Base-by-base conservation (phyloP, 2,888 invertebrate genomes). In the Mechanitis messenoides region DNA sequence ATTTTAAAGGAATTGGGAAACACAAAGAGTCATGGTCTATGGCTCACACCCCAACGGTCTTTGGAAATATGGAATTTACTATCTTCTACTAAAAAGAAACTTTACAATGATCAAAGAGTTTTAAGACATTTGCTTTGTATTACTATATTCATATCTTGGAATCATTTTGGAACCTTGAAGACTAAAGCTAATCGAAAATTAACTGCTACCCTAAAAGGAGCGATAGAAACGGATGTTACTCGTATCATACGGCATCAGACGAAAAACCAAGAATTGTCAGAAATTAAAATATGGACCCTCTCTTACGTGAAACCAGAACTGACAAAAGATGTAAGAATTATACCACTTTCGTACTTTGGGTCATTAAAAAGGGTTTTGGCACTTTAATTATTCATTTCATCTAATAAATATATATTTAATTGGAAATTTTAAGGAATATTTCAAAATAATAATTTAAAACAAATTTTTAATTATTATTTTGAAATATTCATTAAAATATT, bases 61-160 rank as follows among this genome's bases (percentile, higher is more conserved):
- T 62, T 87, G 4, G 86, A 88, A 73, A 83, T 88, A 55, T 87
- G 86, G 86, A 74, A 84, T 47, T 75, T 81, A 45, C 59, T 87
- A 4, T 79, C 79, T 57, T 70, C 66, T 0, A 77, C 75, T 0
- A 79, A 72, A 62, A 78, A 72, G 60, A 80, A 77, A 64, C 66
- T 72, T 0, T 81, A 76, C 60, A 72, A 69, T 0, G 78, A 84
- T 57, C 68, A 71, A n/a, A 69, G 62, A 11, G 69, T 79, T 28
- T 68, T 87, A 20, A 82, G 76, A 71, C 75, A 81, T 66, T 67
- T 83, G 38, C 74, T 89, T 1, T 80, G 79, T 60, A 81, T 87
- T n/a, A 73, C 84, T 12, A 64, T 67, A 28, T 68, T 58, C 61
- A 54, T 67, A 56, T 64, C 68, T 1, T 68, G 68, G 7, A 72